Percentiles rank a stretch among this genome's conserved stretches.
Conservation (phyloP, 2,888 invertebrate species). For the Pammene fasciana region DNA sequence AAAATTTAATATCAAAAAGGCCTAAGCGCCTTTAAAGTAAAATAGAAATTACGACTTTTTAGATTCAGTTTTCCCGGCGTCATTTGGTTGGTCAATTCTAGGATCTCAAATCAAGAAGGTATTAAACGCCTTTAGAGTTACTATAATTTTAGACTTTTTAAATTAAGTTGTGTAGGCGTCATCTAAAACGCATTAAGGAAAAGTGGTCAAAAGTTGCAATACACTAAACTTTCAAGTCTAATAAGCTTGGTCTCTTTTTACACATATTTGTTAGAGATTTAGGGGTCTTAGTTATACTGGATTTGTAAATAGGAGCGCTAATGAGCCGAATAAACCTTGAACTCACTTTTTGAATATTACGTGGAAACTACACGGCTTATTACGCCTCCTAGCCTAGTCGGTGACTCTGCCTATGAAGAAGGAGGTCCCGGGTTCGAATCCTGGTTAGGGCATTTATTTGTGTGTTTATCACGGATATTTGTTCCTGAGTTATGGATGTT, state of each 20-base stretch:
- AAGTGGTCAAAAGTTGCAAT: slow-evolving; percentile 3
- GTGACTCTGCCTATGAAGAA: no score
- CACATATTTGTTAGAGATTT: background rate
- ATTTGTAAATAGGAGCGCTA: slow-evolving; percentile 44
- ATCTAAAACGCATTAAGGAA: slow-evolving; percentile 63
- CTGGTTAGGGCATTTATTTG: no score
- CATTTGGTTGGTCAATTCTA: no score
- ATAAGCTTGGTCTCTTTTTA: background rate
- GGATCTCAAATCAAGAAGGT: no score
- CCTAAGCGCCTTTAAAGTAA: background rate
- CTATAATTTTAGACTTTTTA: no score
- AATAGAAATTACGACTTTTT: background rate
- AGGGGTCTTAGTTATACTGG: background rate
- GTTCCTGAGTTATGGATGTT: no score
- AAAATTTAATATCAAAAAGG: background rate
- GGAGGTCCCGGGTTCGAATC: no score
- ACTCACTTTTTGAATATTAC: slow-evolving; percentile 8
- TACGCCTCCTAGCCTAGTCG: no score
- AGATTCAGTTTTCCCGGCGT: no score
- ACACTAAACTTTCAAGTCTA: background rate
- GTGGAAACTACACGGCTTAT: background rate
- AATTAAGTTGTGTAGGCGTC: slow-evolving; percentile 43
- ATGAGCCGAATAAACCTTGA: slow-evolving; percentile 45
- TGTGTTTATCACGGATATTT: no score
- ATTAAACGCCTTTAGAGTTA: no score